phyloP scores from a whole-genome alignment of 2,888 invertebrate species.

The Phlogophora meticulosa region DNA sequence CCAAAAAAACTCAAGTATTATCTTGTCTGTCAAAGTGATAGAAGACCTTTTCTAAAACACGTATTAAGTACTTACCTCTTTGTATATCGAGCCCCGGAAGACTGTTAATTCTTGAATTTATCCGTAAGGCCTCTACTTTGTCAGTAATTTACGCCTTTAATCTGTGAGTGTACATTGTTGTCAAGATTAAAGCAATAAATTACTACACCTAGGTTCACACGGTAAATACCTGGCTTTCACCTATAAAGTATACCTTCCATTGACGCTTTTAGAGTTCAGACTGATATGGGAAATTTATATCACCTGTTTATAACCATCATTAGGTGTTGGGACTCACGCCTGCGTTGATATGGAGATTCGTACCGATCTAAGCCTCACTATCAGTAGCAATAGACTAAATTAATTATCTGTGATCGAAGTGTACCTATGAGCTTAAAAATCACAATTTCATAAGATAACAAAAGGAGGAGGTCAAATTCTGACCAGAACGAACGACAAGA shows the following conservation, averaged over 20 bases:
- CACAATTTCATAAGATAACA: no score
- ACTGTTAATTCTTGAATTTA: constrained; percentile 44
- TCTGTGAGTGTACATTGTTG: constrained; percentile 42
- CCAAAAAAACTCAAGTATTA: no score
- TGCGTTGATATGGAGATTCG: no score
- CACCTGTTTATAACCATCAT: no score
- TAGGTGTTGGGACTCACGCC: no score
- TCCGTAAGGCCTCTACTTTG: constrained; percentile 32
- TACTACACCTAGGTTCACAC: constrained; percentile 49
- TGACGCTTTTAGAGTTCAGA: not conserved
- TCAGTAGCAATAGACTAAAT: no score
- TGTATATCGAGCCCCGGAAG: constrained; percentile 28
- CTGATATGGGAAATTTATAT: not conserved
- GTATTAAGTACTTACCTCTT: constrained; percentile 13
- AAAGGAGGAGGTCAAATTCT: no score
- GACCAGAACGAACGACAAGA: no score
- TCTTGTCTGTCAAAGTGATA: not conserved
- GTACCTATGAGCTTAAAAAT: no score
- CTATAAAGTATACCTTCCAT: constrained; percentile 20
- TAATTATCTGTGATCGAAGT: no score
- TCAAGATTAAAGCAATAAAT: constrained; percentile 53
- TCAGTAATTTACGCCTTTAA: constrained; percentile 55
- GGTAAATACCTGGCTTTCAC: constrained; percentile 34
- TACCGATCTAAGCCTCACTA: no score
- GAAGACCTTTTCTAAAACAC: constrained; percentile 6